Evolutionary conservation across 2,888 invertebrate genomes (phyloP), one percentile per base, ranked within the genome.

Genomic region (Tetrapedia diversipes): DNA sequence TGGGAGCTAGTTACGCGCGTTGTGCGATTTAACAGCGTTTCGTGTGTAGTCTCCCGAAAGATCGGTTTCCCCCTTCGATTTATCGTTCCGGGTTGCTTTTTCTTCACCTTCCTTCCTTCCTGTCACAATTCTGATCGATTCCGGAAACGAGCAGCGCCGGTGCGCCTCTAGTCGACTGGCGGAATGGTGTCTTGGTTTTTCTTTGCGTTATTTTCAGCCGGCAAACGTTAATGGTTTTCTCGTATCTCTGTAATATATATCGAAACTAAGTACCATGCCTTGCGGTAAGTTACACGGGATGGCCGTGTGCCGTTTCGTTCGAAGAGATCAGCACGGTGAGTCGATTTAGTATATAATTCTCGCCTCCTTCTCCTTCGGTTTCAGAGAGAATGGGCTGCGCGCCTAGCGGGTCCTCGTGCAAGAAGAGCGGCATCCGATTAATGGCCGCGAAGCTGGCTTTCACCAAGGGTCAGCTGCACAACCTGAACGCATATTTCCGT

Each of bases 401-500:
- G 41, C 67, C 82, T 4, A 88, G 87, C 63, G 86, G 79, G 3
- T 85, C 86, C 59, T 85, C 87, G 65, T 86, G 83, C 61, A 92
- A 91, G 78, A 85, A 90, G 77, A 92, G 92, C 63, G 91, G 92
- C 57, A 83, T 93, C 73, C 89, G 92, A 24, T 86, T 94, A 75
- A 92, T 92, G 73, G 92, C 92, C 54, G 92, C 93, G 43, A 93
- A 92, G 77, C 88, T 93, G 57, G 90, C 90, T 68, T 93, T 94
- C 87, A 92, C 91, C 64, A 87, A 89, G 45, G 92, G 93, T 39
- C 93, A 94, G 86, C 88, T 94, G 80, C 91, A 91, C 66, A 92
- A 92, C 81, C 90, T 94, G 76, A 93, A 93, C 86, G 92, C 89
- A 53, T 92, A 93, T 68, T 85, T 87, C 65, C 83, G 84, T 1